Evolutionary conservation across 2,888 invertebrate genomes (phyloP).

Genomic region (Tipula helvola): DNA sequence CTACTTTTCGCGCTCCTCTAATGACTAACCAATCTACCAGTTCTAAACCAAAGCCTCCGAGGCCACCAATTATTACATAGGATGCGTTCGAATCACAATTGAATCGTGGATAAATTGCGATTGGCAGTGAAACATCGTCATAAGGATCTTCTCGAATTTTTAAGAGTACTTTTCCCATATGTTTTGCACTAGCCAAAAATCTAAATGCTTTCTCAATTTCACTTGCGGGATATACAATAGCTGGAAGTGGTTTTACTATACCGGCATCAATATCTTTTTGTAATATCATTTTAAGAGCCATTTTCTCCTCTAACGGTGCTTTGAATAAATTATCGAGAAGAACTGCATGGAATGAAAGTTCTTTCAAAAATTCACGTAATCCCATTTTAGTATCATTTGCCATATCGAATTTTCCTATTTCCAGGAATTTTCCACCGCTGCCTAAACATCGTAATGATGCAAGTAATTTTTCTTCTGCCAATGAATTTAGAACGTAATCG

Average conservation of each 20-base stretch:
- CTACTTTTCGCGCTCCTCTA: slow-evolving; percentile 64
- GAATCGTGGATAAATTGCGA: slow-evolving; percentile 24
- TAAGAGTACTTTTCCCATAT: no score
- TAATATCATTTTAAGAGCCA: no score
- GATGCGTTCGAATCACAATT: slow-evolving; percentile 26
- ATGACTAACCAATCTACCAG: slow-evolving; percentile 74
- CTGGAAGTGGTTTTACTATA: slow-evolving; percentile 20
- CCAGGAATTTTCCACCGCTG: no score
- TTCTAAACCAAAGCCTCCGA: slow-evolving; percentile 52
- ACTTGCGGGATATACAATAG: slow-evolving; percentile 53
- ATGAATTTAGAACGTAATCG: slow-evolving; percentile 79
- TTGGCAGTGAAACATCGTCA: slow-evolving; percentile 23
- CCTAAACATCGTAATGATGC: slow-evolving; percentile 39
- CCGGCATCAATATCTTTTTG: no score
- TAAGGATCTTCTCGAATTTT: slow-evolving; percentile 13
- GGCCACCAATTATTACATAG: slow-evolving; percentile 46
- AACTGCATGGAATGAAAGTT: slow-evolving; percentile 34
- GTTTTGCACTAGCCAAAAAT: slow-evolving; percentile 28
- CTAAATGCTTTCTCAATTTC: slow-evolving; percentile 62
- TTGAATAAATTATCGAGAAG: no score
- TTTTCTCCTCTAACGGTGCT: no score
- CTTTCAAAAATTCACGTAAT: slow-evolving; percentile 54
- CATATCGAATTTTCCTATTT: no score
- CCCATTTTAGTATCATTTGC: slow-evolving; percentile 36
- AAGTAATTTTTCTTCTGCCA: slow-evolving; percentile 81